phyloP scores from a whole-genome alignment of 1,140 invertebrate species.

The Aphidius ervi region DNA sequence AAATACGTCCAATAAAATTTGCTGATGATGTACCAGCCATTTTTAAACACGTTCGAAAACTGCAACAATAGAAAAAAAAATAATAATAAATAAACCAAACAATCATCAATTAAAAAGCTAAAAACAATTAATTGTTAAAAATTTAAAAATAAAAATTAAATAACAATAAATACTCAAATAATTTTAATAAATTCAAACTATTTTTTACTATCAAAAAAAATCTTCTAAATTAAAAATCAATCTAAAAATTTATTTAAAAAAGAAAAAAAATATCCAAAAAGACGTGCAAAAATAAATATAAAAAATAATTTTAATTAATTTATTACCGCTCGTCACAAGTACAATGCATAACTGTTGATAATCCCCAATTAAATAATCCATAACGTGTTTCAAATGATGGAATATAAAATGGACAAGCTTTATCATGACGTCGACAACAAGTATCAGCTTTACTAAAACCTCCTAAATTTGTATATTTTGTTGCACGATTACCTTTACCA shows the following conservation, averaged over 20 bases:
- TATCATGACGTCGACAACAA: conserved; percentile 81
- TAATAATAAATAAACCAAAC: not conserved
- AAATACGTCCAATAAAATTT: conserved; percentile 87
- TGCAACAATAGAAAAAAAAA: conserved; percentile 46
- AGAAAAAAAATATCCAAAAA: not conserved
- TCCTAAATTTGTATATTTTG: conserved; percentile 71
- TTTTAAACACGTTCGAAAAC: conserved; percentile 88
- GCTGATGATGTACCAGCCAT: conserved; percentile 77
- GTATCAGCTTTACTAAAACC: conserved; percentile 71
- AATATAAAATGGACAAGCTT: conserved; percentile 76
- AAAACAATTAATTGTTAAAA: not conserved
- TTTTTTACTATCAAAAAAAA: not conserved
- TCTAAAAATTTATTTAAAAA: not conserved
- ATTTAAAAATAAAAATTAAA: not conserved
- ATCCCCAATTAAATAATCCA: conserved; percentile 76
- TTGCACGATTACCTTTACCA: conserved; percentile 73
- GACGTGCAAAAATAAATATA: no score
- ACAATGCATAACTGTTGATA: conserved; percentile 84
- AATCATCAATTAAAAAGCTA: conserved; percentile 1
- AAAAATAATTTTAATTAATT: conserved; percentile 15
- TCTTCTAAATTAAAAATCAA: not conserved
- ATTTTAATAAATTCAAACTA: no score
- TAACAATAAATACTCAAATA: not conserved
- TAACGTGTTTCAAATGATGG: conserved; percentile 72
- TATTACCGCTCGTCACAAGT: conserved; percentile 79